These are phyloP conservation scores for Tokudaia tokunoshimensis DNA, from an alignment of 2,797 vertebrate genomes.

Conservation along the genomic window DNA sequence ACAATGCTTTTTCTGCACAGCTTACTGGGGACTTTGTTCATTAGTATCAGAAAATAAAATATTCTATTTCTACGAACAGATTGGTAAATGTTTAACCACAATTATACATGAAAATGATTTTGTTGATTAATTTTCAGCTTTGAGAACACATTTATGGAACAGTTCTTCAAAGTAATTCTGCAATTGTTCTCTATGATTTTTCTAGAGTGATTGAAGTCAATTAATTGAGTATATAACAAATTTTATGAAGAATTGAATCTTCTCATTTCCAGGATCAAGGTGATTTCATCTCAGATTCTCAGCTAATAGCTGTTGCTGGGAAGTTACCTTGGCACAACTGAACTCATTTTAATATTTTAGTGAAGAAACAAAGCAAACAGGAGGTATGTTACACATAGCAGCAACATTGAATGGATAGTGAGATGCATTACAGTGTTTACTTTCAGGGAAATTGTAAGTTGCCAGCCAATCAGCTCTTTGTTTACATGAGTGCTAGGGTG, in stretches of 20 bases:
- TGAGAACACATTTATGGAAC: background rate
- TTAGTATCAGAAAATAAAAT: background rate
- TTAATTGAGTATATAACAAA: background rate
- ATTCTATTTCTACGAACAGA: background rate
- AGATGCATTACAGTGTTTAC: background rate
- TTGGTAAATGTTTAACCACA: background rate
- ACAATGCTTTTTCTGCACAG: background rate
- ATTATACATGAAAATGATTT: background rate
- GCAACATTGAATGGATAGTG: constrained; percentile 25
- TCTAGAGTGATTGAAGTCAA: background rate
- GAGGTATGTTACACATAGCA: background rate
- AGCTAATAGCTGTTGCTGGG: background rate
- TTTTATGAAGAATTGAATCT: background rate
- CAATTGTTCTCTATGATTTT: background rate
- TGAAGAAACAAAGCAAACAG: background rate
- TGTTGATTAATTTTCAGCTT: background rate
- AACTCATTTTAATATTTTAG: background rate
- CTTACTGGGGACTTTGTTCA: background rate
- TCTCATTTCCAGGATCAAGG: background rate
- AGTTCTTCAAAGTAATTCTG: background rate
- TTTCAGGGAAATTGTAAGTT: constrained; percentile 5
- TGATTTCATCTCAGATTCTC: background rate
- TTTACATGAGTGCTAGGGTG: constrained; percentile 30
- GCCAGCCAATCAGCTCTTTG: constrained; percentile 4
- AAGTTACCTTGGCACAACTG: background rate